phyloP scores from a whole-genome alignment of 2,888 invertebrate species.

The Chymomyza amoena region DNA sequence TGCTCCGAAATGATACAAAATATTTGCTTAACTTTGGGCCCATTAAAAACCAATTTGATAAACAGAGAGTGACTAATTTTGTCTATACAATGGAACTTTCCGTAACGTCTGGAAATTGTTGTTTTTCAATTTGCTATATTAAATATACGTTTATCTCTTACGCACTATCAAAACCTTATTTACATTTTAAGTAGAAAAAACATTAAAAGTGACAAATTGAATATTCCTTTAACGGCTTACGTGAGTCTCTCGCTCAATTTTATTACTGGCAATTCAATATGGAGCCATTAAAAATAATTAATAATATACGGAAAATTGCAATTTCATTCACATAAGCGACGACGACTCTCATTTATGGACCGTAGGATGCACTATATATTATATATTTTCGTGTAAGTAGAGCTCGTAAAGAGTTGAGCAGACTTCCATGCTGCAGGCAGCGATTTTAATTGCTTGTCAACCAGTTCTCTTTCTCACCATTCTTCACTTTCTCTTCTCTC shows the following conservation, averaged over 20 bases:
- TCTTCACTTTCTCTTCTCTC: conserved; percentile 26
- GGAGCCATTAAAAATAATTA: conserved; percentile 54
- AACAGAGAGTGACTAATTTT: background rate
- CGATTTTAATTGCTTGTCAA: conserved; percentile 67
- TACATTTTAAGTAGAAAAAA: background rate
- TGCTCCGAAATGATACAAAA: background rate
- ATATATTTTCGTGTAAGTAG: background rate
- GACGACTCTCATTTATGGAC: no score
- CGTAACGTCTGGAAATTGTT: background rate
- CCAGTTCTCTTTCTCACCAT: conserved; percentile 13
- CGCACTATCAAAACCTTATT: background rate
- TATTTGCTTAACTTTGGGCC: background rate
- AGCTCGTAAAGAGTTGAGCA: background rate
- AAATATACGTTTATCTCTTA: background rate
- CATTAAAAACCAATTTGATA: background rate
- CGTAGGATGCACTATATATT: background rate
- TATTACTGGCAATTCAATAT: conserved; percentile 38
- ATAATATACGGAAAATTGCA: conserved; percentile 56
- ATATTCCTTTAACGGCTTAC: background rate
- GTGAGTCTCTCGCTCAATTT: conserved; percentile 3
- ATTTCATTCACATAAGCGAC: conserved; percentile 39
- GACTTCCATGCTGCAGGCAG: background rate
- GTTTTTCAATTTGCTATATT: background rate
- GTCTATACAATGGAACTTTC: background rate
- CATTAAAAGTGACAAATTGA: background rate